Conservation (phyloP, 2,797 vertebrate species). For the Aplochiton taeniatus region DNA sequence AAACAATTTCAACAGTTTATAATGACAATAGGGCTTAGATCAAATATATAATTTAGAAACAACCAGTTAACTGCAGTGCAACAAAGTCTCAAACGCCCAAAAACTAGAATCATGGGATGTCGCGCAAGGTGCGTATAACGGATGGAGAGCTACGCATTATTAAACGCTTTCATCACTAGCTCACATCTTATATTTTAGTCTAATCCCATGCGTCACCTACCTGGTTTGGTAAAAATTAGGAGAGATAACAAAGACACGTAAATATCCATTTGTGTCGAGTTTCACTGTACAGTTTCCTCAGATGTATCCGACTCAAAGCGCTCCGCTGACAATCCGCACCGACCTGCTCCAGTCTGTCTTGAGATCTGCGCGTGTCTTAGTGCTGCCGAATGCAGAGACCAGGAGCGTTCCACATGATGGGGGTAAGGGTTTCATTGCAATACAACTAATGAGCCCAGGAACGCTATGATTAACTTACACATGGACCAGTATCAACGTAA, state of each 20-base stretch:
- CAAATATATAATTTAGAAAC: no score
- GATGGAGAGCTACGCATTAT: no score
- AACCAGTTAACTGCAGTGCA: no score
- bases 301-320: constrained; percentile 37
- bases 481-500: no score
- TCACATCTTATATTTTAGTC: no score
- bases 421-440: constrained; percentile 26
- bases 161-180: no score
- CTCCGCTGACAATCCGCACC: constrained; percentile 42
- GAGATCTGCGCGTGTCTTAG: constrained; percentile 30
- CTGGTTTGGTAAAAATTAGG: constrained; percentile 67
- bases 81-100: no score
- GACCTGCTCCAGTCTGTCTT: constrained; percentile 55
- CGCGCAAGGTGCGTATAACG: no score
- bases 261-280: constrained; percentile 76
- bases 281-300: constrained; percentile 55
- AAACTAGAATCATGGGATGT: no score
- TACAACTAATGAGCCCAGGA: not conserved
- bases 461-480: not conserved
- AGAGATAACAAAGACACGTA: constrained; percentile 64
- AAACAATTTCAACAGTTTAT: no score
- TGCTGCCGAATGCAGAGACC: constrained; percentile 50
- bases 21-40: no score
- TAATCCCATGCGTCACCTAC: constrained; percentile 44
- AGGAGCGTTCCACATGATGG: constrained; percentile 63